Evolutionary conservation across 2,888 invertebrate genomes (phyloP), one percentile per base, ranked within the genome.

Genomic region (Pantelozetes paolii): DNA sequence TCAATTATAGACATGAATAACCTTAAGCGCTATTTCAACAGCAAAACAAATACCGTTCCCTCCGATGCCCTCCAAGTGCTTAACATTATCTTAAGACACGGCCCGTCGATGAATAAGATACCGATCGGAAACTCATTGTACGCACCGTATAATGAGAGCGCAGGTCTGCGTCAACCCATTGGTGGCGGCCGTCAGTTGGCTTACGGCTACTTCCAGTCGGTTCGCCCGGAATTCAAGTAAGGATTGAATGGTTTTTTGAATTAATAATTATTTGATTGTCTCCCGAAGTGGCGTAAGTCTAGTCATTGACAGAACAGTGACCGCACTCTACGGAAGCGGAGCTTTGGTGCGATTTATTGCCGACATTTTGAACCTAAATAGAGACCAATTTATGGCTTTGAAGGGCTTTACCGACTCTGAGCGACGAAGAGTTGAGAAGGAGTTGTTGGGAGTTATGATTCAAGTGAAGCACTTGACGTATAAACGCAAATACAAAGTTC

Each of bases 161-260:
- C 20, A 11, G 40, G 32, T 40, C 15, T 13, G 36, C 30, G 72
- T 15, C 18, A 57, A 20, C 26, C 36, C 54, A 50, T 72, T 28
- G 72, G 72, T 20, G 42, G 54, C 6, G 72, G 72, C 20, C 42
- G 64, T 28, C 71, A 76, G 23, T 42, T 76, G 32, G 73, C 76
- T 70, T 76, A 70, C 30, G 76, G 76, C 1, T 76, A 76, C 57
- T 70, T 71, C 71, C 73, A 73, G 23, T 76, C 72, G 9, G 71
- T 76, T 15, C 73, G 74, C 8, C 57, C 72, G n/a, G 36, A 59
- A 3, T 30, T 32, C n/a, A 30, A 59, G 48, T 48, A 15, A 48
- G 48, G 5, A 48, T 13, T 48, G 48, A n/a, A 15, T 57, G 15
- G 6, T 23, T 23, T 57, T 23, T 23, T 57, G 6, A 57, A 13